Conservation (phyloP, 2,113 vertebrate genomes). For the Talpa occidentalis region DNA sequence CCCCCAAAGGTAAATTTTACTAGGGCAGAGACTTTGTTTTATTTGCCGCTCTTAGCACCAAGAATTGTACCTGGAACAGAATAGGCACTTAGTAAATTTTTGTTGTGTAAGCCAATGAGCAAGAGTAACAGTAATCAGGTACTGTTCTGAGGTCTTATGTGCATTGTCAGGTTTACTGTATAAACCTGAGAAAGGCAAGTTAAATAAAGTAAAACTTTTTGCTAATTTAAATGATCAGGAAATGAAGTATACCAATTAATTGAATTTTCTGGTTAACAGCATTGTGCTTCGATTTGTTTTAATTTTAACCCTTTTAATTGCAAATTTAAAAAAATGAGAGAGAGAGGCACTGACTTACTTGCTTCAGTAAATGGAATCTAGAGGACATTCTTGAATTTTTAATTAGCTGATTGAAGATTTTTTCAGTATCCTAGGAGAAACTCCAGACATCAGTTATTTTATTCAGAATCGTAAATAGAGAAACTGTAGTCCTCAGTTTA, state of each 20-base stretch:
- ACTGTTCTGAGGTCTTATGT: background rate
- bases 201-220: slow-evolving; percentile 28
- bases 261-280: slow-evolving; percentile 38
- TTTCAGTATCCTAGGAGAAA: background rate
- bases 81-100: background rate
- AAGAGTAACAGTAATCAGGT: background rate
- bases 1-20: background rate
- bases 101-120: background rate
- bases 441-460: slow-evolving; percentile 12
- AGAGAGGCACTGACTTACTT: background rate
- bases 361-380: background rate
- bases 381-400: slow-evolving; percentile 19
- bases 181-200: background rate
- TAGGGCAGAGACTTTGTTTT: background rate
- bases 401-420: background rate
- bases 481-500: slow-evolving; percentile 24
- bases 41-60: background rate
- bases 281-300: background rate
- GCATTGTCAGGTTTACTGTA: background rate
- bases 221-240: slow-evolving; percentile 43
- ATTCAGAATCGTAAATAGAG: background rate
- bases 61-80: background rate
- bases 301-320: slow-evolving; percentile 45
- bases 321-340: background rate
- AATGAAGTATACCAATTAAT: slow-evolving; percentile 18